Evolutionary conservation across 1,140 invertebrate genomes (phyloP), one percentile per base, ranked within the genome.

Genomic region (Zaprionus ornatus): DNA sequence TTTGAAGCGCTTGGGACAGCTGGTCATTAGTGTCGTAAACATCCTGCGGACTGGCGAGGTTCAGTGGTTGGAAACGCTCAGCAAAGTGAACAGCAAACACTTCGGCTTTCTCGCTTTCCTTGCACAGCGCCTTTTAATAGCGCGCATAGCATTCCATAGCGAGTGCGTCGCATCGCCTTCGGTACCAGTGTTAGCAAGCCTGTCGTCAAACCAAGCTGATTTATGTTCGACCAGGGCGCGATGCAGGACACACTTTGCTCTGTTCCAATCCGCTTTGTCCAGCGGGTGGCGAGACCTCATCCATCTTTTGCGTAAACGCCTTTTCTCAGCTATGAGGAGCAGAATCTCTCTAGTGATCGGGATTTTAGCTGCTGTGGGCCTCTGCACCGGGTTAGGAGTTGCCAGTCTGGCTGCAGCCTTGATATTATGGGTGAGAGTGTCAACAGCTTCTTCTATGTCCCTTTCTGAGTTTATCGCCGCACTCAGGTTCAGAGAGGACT

Each of bases 201-300:
- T 4, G 21, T 52, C 19, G 21, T 52, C 48, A 12, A 52, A 21
- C 17, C 17, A 52, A 52, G 17, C 48, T 12, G 21, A 52, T 52
- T 52, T 52, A 52, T 25, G 48, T 12, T 52, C 17, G 10, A 13
- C 12, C 32, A 35, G 32, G 12, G 32, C 32, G 32, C 35, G 35
- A 37, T 15, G 35, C 4, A 52, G 7, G 21, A 52, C 17, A 52
- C 21, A 10, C 50, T 52, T 52, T 5, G 13, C 50, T 54, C 50
- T 54, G 13, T 27, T 54, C 23, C 50, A 54, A 13, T 54, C 50
- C 13, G 23, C 23, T 54, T 54, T 54, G 50, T 54, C 50, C 50
- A 54, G 50, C 50, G 50, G 50, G 50, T 54, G 15, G 6, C 37
- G 15, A n/a, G 37, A 40, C 15, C 15, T 40, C 37, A 40, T 40